phyloP scores from a whole-genome alignment of 1,140 invertebrate species.

The Pachyrhynchus sulphureomaculatus region DNA sequence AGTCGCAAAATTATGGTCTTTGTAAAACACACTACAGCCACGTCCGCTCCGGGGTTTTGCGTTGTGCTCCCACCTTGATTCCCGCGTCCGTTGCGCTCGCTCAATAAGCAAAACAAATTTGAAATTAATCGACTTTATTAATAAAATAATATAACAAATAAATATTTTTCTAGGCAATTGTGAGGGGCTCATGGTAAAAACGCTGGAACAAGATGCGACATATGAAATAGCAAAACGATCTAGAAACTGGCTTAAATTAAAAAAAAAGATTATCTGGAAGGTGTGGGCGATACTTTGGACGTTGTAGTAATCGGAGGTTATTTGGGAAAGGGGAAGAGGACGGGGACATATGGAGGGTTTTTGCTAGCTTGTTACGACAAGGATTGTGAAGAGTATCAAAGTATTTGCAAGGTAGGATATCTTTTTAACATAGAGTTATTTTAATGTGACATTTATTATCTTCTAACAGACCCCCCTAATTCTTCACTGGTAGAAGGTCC shows the following conservation, averaged over 20 bases:
- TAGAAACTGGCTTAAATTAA: constrained; percentile 96
- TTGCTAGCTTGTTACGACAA: constrained; percentile 95
- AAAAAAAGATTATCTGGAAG: constrained; percentile 97
- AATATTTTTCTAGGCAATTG: constrained; percentile 88
- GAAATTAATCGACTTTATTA: too few relatives aligned
- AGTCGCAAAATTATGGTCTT: too few relatives aligned
- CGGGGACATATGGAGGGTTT: constrained; percentile 94
- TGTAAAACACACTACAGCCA: too few relatives aligned
- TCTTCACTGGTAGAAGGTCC: too few relatives aligned
- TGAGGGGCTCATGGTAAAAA: constrained; percentile 99
- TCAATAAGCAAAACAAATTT: too few relatives aligned
- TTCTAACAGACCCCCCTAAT: too few relatives aligned
- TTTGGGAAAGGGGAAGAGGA: constrained; percentile 90
- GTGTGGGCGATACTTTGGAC: constrained; percentile 91
- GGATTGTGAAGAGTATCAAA: constrained; percentile 91
- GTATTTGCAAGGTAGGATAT: constrained; percentile 78
- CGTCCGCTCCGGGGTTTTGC: too few relatives aligned
- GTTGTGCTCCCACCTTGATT: too few relatives aligned
- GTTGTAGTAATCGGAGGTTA: constrained; percentile 96
- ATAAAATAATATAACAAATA: too few relatives aligned
- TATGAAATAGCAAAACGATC: constrained; percentile 99
- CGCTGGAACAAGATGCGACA: constrained; percentile 86
- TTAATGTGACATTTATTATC: too few relatives aligned
- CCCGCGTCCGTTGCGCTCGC: too few relatives aligned
- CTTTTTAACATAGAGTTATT: too few relatives aligned